These are phyloP conservation scores for Ochropleura plecta DNA, from an alignment of 2,888 invertebrate genomes.

Conservation along the genomic window DNA sequence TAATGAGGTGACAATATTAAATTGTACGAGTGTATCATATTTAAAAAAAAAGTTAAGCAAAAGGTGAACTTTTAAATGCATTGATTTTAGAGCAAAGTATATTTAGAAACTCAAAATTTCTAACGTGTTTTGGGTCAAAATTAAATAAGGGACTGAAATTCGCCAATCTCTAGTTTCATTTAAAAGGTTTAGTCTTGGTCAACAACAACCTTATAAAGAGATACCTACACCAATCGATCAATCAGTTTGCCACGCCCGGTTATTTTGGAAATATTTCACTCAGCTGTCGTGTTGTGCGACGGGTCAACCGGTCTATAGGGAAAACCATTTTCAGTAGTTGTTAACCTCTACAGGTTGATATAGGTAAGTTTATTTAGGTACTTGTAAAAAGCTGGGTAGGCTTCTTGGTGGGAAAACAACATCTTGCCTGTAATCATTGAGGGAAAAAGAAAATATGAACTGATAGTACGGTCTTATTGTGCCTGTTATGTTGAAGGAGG, in stretches of 20 bases:
- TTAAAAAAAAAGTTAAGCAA: too few species aligned
- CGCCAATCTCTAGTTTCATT: not conserved
- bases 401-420: not conserved
- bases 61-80: too few species aligned
- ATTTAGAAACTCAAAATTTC: not conserved
- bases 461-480: not conserved
- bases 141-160: not conserved
- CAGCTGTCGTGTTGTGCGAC: constrained; percentile 28
- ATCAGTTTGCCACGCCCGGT: constrained; percentile 34
- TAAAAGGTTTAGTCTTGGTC: not conserved
- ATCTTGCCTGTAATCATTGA: not conserved
- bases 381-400: not conserved
- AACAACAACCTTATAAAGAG: not conserved
- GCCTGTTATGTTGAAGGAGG: too few species aligned
- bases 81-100: too few species aligned
- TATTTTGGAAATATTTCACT: constrained; percentile 55
- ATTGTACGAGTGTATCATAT: not conserved
- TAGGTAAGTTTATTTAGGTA: constrained; percentile 4
- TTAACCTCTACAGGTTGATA: constrained; percentile 12
- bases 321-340: constrained; percentile 2
- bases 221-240: constrained; percentile 23
- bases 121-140: not conserved
- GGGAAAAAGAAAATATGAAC: not conserved
- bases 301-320: constrained; percentile 40
- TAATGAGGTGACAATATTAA: not conserved